Evolutionary conservation across 2,888 invertebrate species (phyloP), one percentile per base, ranked within the genome.

Genomic region (Anodontia alba): DNA sequence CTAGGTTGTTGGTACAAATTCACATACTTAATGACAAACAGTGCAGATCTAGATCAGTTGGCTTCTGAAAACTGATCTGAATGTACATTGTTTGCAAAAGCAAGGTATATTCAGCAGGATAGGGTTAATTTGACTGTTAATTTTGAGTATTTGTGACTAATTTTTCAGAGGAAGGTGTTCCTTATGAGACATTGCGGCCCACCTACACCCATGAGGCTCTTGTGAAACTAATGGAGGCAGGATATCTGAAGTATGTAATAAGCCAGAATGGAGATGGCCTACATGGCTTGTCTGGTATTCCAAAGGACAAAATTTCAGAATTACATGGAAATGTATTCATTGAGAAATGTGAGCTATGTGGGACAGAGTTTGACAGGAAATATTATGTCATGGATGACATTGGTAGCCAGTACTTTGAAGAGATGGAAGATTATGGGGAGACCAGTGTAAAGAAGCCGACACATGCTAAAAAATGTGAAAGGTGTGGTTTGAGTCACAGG

Each of bases 231-330:
- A 82, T 89, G 76, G 83, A 89, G 15, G 42, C 78, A 23, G 88
- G 89, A 1, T 78, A 87, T 67, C 69, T 93, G 15, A 91, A 92
- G 54, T 87, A 89, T 57, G 67, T 92, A 42, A 90, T 92, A 49
- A 92, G 92, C 81, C 93, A 93, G 82, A 93, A 93, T 87, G 89
- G 92, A 8, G 93, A 93, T 80, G 93, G 93, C 0, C 88, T 93
- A 0, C 93, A 93, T 75, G 72, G 86, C 0, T 76, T 91, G 23
- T 90, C 91, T 42, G 92, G 93, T 10, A 74, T 93, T 1, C 82
- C 88, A 12, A 43, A 80, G 20, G 86, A 88, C 1, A 80, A 84
- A 23, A 81, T 93, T 1, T 89, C 91, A 0, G 93, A 93, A 78
- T 90, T 93, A 0, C 93, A 93, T 86, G 93, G 93, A 10, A 92